Conservation (phyloP, 1,140 invertebrate genomes). For the Drosophila auraria region DNA sequence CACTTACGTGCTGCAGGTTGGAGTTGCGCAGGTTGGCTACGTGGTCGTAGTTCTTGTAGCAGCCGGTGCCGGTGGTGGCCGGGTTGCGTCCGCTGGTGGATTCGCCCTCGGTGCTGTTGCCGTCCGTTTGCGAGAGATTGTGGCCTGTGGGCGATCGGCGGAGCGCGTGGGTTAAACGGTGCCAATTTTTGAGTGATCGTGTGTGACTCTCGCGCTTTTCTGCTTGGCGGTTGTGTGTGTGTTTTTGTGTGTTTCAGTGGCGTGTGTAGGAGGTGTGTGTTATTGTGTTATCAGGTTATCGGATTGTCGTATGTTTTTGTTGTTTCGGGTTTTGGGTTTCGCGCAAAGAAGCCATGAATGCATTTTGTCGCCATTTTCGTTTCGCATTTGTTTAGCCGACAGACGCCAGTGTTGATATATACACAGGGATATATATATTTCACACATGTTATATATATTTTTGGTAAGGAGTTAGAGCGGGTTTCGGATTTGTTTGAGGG, state of each 20-base stretch:
- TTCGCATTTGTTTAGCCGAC: constrained; percentile 78
- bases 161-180: constrained; percentile 85
- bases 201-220: constrained; percentile 85
- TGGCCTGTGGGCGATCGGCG: constrained; percentile 90
- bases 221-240: constrained; percentile 57
- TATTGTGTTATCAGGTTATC: constrained; percentile 35
- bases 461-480: constrained; percentile 50
- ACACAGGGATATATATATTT: constrained; percentile 40
- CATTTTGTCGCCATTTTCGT: constrained; percentile 73
- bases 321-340: constrained; percentile 43
- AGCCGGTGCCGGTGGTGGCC: constrained; percentile 91
- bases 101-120: constrained; percentile 94
- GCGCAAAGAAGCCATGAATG: constrained; percentile 81
- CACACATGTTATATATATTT: constrained; percentile 34
- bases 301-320: constrained; percentile 25
- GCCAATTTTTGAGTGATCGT: constrained; percentile 85
- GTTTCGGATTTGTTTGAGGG: constrained; percentile 56
- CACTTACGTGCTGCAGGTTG: constrained; percentile 87
- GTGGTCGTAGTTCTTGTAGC: constrained; percentile 94
- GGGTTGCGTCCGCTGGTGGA: constrained; percentile 88
- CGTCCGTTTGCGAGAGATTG: constrained; percentile 95
- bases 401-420: constrained; percentile 46
- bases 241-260: constrained; percentile 24
- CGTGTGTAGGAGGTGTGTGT: constrained; percentile 31
- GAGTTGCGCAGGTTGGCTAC: constrained; percentile 88